Percentiles rank a stretch among this genome's conserved stretches.
phyloP scores from a whole-genome alignment of 2,888 invertebrate species.

The Tethea ocularis region DNA sequence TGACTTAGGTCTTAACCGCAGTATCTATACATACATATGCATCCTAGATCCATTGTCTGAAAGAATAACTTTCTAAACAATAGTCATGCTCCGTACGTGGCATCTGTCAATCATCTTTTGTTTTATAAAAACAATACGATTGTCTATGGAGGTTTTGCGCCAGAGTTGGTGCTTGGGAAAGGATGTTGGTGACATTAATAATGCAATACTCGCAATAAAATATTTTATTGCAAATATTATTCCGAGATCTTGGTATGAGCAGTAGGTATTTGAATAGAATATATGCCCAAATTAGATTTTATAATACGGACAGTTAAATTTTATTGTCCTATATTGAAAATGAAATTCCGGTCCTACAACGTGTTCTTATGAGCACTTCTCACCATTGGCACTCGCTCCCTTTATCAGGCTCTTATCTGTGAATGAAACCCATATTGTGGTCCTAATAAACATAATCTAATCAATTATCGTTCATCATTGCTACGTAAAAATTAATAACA shows the following conservation, averaged over 20 bases:
- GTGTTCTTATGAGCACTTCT: background rate
- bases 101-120: constrained; percentile 36
- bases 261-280: too few species aligned
- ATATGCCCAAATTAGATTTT: too few species aligned
- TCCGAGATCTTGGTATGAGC: too few species aligned
- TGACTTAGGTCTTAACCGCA: background rate
- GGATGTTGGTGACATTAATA: constrained; percentile 4
- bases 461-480: background rate
- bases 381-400: background rate
- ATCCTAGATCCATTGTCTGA: constrained; percentile 28
- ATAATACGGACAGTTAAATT: too few species aligned
- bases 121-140: constrained; percentile 32
- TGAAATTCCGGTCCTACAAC: background rate
- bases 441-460: constrained; percentile 8
- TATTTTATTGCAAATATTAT: background rate
- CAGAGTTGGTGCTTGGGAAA: background rate
- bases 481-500: background rate
- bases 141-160: constrained; percentile 10
- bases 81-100: constrained; percentile 24
- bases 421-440: background rate
- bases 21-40: constrained; percentile 18
- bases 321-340: background rate
- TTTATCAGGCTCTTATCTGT: constrained; percentile 2
- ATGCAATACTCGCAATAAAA: constrained; percentile 1
- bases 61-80: constrained; percentile 36